Conservation (phyloP, 2,888 invertebrate species). For the Aphodius sticticus region DNA sequence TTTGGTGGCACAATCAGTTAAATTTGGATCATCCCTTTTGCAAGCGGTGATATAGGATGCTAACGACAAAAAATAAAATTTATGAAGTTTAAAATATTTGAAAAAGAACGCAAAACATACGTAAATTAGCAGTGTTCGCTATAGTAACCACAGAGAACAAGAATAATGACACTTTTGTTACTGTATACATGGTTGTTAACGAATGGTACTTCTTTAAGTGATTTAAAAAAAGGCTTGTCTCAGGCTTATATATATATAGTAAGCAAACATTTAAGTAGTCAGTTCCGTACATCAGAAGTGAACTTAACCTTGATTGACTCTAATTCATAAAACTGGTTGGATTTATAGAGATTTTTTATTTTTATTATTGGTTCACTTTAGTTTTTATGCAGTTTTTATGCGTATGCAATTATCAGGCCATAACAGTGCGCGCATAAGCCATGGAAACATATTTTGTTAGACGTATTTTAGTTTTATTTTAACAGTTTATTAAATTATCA, state of each 20-base stretch:
- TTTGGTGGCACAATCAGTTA: conserved; percentile 49
- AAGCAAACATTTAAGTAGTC: not conserved
- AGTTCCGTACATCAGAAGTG: not conserved
- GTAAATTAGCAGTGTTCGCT: conserved; percentile 33
- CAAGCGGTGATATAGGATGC: conserved; percentile 51
- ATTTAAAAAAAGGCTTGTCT: not conserved
- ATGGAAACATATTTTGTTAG: no score
- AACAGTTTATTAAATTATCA: no score
- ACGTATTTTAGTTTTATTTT: no score
- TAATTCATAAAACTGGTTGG: not conserved
- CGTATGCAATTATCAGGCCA: no score
- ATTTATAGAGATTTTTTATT: conserved; percentile 7
- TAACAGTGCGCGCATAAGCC: no score
- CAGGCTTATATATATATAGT: not conserved
- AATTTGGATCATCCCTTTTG: conserved; percentile 46
- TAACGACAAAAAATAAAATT: conserved; percentile 40
- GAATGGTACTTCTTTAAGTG: not conserved
- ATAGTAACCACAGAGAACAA: conserved; percentile 14
- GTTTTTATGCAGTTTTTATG: conserved; percentile 5
- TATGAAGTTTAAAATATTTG: not conserved
- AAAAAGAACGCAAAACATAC: conserved; percentile 30
- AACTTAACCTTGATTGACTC: not conserved
- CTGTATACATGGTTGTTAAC: not conserved
- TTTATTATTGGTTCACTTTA: not conserved
- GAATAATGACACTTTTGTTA: conserved; percentile 13